phyloP scores from a whole-genome alignment of 2,113 vertebrate genomes.

The Hystrix brachyura region DNA sequence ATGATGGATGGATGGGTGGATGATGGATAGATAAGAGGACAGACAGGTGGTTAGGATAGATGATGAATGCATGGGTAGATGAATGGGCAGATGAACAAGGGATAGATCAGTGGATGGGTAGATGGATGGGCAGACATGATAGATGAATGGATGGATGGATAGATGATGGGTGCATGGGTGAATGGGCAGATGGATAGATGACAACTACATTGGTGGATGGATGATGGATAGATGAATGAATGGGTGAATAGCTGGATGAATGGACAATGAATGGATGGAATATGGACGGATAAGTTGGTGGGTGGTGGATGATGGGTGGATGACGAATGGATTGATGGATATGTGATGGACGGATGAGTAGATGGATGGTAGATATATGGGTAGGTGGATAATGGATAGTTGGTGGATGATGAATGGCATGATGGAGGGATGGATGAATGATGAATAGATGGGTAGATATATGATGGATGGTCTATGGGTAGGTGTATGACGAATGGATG shows the following conservation, averaged over 20 bases:
- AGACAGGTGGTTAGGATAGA: neutral
- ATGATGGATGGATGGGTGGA: neutral
- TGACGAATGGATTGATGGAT: neutral
- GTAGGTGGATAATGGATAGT: neutral
- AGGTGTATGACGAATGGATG: no score
- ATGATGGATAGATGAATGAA: neutral
- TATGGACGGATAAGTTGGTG: neutral
- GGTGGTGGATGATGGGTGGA: neutral
- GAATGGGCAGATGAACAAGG: no score
- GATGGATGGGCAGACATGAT: neutral
- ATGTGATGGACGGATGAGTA: neutral
- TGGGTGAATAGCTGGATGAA: no score
- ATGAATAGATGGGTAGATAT: no score
- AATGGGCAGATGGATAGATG: neutral
- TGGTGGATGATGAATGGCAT: neutral
- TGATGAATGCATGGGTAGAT: no score
- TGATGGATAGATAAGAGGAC: fast-evolving
- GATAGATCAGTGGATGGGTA: neutral
- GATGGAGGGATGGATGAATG: neutral
- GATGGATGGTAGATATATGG: neutral
- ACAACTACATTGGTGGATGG: no score
- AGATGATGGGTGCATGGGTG: neutral
- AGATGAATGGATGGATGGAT: neutral
- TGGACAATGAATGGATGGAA: fast-evolving
- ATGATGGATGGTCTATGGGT: neutral